Evolutionary conservation across 1,140 invertebrate species (phyloP).

Genomic region (Parapsyche elsis): DNA sequence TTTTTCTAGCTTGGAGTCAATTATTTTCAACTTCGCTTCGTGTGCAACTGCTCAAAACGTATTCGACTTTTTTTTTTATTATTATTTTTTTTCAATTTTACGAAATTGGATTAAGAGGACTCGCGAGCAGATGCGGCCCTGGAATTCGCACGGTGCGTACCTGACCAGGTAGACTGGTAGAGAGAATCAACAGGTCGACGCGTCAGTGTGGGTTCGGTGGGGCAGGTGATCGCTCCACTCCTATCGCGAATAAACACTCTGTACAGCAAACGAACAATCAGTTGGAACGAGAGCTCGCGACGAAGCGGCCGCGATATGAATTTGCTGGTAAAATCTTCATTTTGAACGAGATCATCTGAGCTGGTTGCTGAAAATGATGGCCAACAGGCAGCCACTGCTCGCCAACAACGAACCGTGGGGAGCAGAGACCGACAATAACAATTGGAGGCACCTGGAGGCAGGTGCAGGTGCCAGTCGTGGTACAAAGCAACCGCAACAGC

Average conservation of each 20-base stretch:
- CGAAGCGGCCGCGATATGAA: neutral
- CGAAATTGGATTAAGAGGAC: no score
- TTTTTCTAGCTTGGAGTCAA: no score
- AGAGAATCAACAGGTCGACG: slow-evolving; percentile 38
- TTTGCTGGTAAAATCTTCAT: neutral
- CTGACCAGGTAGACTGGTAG: slow-evolving; percentile 37
- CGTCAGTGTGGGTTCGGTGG: neutral
- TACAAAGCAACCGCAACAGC: slow-evolving; percentile 7
- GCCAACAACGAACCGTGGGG: slow-evolving; percentile 4
- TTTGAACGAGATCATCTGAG: neutral
- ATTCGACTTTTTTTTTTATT: neutral
- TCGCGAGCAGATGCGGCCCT: slow-evolving; percentile 2
- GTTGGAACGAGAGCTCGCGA: neutral
- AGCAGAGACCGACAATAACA: slow-evolving; percentile 13
- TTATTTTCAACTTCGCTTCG: no score
- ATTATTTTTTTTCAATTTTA: neutral
- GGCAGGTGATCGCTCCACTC: neutral
- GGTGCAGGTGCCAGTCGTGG: slow-evolving; percentile 32
- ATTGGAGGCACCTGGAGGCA: slow-evolving; percentile 45
- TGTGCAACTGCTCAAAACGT: no score
- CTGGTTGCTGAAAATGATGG: neutral
- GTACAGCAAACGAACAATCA: neutral
- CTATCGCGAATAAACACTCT: no score
- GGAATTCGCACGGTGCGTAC: slow-evolving; percentile 10
- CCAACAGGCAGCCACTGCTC: neutral